Evolutionary conservation across 2,888 invertebrate genomes (phyloP).

Genomic region (Epinotia ramella): DNA sequence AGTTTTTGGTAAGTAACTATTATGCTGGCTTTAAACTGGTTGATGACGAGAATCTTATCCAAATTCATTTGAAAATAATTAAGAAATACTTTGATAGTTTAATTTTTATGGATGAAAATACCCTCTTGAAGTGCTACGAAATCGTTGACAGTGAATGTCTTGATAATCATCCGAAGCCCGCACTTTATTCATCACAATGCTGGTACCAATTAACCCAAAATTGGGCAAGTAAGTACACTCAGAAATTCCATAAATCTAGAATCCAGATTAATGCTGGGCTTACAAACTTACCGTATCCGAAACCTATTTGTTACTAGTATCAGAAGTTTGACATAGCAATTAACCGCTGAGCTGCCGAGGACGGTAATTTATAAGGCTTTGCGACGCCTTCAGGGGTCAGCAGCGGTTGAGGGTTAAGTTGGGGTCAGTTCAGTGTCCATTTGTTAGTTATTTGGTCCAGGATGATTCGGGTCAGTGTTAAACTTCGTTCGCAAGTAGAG

Average conservation of each 20-base stretch:
- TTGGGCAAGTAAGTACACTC: background rate
- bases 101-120: no score
- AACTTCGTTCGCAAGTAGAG: background rate
- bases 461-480: background rate
- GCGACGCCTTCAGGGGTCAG: background rate
- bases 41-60: no score
- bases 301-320: constrained; percentile 19
- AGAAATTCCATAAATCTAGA: constrained; percentile 6
- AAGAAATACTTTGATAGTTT: no score
- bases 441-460: constrained; percentile 8
- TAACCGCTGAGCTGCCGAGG: constrained; percentile 7
- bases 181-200: background rate
- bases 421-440: constrained; percentile 11
- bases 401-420: constrained; percentile 1
- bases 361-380: constrained; percentile 18
- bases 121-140: no score
- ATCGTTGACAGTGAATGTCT: no score
- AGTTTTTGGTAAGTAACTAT: no score
- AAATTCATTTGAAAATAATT: no score
- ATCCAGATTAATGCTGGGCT: constrained; percentile 27
- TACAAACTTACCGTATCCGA: constrained; percentile 8
- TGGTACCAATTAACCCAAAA: background rate
- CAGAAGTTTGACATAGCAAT: constrained; percentile 24
- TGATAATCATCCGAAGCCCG: no score
- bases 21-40: no score